Conservation (phyloP, 1,140 invertebrate genomes). For the Chrysomallon squamiferum region DNA sequence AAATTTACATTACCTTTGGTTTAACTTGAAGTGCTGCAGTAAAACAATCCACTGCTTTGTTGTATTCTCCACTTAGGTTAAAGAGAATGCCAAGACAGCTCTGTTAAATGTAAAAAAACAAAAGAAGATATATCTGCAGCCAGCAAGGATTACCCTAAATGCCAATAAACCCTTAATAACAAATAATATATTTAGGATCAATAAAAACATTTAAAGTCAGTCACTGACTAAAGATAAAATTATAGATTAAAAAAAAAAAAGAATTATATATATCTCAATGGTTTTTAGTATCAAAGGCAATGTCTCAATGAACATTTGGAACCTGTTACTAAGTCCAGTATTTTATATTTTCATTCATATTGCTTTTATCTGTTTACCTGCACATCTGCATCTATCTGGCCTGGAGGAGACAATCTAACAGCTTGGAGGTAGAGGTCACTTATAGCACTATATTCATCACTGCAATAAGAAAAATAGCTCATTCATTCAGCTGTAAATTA, state of each 20-base stretch:
- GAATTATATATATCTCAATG: no score
- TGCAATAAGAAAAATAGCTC: constrained; percentile 16
- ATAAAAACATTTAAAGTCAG: not conserved
- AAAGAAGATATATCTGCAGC: no score
- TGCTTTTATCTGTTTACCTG: constrained; percentile 60
- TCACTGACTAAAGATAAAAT: not conserved
- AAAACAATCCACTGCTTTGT: constrained; percentile 97
- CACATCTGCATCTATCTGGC: constrained; percentile 86
- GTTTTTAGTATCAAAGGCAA: no score
- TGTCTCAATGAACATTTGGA: no score
- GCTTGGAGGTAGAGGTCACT: constrained; percentile 85
- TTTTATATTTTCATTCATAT: no score
- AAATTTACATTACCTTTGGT: constrained; percentile 78
- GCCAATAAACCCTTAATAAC: no score
- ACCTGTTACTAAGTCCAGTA: no score
- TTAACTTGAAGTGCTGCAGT: constrained; percentile 83
- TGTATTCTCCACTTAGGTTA: constrained; percentile 91
- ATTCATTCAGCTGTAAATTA: not conserved
- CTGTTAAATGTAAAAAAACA: constrained; percentile 61
- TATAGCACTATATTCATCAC: constrained; percentile 68
- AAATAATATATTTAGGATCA: not conserved
- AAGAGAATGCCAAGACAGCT: constrained; percentile 94
- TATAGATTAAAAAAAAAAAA: no score
- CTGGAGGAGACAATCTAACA: constrained; percentile 63
- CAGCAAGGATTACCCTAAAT: no score